phyloP scores from a whole-genome alignment of 2,113 vertebrate species.

The Ceyx cyanopectus region DNA sequence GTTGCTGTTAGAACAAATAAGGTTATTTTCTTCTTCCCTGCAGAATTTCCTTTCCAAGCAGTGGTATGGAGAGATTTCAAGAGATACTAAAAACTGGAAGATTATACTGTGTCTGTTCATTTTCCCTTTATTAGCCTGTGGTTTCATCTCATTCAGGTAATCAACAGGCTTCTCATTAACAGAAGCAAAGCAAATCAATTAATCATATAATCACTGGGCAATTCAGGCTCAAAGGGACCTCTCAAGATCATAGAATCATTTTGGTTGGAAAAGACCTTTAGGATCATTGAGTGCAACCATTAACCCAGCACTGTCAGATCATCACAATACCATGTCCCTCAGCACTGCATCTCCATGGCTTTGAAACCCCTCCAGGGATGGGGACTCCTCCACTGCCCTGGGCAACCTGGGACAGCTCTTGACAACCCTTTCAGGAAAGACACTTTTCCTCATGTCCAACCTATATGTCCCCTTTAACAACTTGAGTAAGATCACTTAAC shows the following conservation, averaged over 20 bases:
- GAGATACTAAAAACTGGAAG: conserved; percentile 93
- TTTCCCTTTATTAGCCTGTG: conserved; percentile 89
- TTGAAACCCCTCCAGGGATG: not conserved
- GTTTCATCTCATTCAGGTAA: conserved; percentile 93
- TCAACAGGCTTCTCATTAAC: not conserved
- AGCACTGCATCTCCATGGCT: not conserved
- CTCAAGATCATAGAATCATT: not conserved
- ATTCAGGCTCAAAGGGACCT: not conserved
- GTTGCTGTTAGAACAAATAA: not conserved
- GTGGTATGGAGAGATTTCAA: conserved; percentile 95
- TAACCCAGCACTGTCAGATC: not conserved
- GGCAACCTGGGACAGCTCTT: not conserved
- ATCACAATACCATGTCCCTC: not conserved
- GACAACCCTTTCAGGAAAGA: not conserved
- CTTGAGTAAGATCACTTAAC: not conserved
- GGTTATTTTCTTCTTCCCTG: not conserved
- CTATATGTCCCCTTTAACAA: not conserved
- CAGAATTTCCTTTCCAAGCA: conserved; percentile 87
- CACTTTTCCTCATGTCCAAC: not conserved
- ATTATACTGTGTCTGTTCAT: conserved; percentile 91
- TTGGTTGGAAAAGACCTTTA: not conserved
- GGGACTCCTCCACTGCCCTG: not conserved
- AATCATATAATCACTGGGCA: not conserved
- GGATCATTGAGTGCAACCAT: not conserved
- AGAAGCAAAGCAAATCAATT: not conserved